These are phyloP conservation scores for Plebejus melissa DNA, from an alignment of 2,888 invertebrate genomes.

Conservation along the genomic window DNA sequence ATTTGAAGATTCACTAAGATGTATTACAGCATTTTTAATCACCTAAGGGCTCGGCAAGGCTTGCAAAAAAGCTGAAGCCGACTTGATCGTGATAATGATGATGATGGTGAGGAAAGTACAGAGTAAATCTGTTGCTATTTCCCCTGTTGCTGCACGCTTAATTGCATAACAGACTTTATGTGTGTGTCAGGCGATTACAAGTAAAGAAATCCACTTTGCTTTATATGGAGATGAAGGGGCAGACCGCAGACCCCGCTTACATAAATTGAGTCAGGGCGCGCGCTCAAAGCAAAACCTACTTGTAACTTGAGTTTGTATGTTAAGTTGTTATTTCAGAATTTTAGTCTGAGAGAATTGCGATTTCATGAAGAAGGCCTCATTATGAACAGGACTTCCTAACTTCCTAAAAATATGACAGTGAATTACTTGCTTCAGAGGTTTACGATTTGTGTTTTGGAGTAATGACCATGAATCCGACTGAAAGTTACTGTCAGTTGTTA, in stretches of 20 bases:
- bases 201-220: constrained; percentile 55
- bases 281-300: constrained; percentile 45
- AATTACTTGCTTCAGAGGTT: neutral
- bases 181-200: constrained; percentile 47
- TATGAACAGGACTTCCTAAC: no score
- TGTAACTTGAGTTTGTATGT: neutral
- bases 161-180: constrained; percentile 53
- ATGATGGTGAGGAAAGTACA: constrained; percentile 5
- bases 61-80: neutral
- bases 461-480: neutral
- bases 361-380: no score
- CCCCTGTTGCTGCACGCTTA: constrained; percentile 8
- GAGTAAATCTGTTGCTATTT: constrained; percentile 7
- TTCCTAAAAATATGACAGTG: no score
- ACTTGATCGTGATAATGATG: neutral
- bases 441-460: neutral
- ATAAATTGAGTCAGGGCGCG: constrained; percentile 47
- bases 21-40: neutral
- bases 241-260: constrained; percentile 44
- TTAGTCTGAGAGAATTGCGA: neutral
- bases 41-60: no score
- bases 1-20: neutral
- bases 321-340: neutral
- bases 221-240: constrained; percentile 52
- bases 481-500: neutral